phyloP scores from a whole-genome alignment of 2,113 vertebrate genomes.

The Choloepus hoffmanni region DNA sequence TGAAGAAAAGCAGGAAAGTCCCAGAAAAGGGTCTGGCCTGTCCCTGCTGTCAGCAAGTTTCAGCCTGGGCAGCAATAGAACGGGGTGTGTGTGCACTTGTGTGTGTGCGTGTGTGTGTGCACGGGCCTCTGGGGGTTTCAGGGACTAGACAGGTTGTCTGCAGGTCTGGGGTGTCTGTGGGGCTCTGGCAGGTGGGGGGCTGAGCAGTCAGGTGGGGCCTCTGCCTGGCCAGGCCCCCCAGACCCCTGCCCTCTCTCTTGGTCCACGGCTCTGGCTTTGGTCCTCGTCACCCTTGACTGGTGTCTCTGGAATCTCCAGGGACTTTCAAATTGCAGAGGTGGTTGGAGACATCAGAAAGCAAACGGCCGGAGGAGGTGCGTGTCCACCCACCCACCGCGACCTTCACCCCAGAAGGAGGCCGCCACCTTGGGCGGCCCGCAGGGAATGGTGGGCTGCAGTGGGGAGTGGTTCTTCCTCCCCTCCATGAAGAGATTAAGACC shows the following conservation, averaged over 20 bases:
- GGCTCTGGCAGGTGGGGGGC: background rate
- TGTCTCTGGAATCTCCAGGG: background rate
- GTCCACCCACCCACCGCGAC: background rate
- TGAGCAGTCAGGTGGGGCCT: background rate
- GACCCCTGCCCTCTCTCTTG: background rate
- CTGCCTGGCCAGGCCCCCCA: background rate
- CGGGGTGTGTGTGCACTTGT: background rate
- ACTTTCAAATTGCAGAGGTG: background rate
- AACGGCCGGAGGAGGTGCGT: rapidly evolving
- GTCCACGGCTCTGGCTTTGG: rapidly evolving
- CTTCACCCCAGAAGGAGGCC: background rate
- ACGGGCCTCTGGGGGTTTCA: background rate
- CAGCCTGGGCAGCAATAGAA: background rate
- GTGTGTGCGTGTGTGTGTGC: rapidly evolving
- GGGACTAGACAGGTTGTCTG: background rate
- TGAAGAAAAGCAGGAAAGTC: conserved; percentile 62
- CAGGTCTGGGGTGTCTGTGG: background rate
- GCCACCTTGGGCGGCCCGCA: background rate
- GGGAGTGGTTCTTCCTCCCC: background rate
- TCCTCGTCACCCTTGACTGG: rapidly evolving
- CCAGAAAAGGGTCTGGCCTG: background rate
- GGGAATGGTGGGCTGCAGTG: rapidly evolving
- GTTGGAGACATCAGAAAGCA: background rate
- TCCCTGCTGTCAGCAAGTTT: background rate
- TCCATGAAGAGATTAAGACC: rapidly evolving